phyloP scores from a whole-genome alignment of 2,113 vertebrate species.

The Maccullochella peelii region DNA sequence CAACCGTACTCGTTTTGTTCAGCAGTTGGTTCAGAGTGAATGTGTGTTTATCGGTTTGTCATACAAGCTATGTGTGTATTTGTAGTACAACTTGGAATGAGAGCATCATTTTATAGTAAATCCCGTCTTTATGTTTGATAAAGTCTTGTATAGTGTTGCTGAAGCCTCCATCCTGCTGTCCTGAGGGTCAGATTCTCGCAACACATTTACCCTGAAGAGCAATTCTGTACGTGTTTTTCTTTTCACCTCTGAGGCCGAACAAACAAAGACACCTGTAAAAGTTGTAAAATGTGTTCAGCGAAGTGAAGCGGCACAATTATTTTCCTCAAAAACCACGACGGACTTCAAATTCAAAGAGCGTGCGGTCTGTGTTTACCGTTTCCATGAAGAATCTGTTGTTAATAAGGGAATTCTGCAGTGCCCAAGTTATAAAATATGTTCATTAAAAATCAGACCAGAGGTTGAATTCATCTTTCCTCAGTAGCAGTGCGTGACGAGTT shows the following conservation, averaged over 20 bases:
- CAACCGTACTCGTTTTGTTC: conserved; percentile 36
- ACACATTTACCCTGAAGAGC: conserved; percentile 33
- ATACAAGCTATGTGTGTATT: conserved; percentile 14
- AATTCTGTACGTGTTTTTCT: neutral
- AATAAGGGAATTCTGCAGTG: neutral
- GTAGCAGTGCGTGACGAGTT: neutral
- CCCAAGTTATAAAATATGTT: neutral
- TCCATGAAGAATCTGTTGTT: neutral
- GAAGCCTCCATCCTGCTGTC: conserved; percentile 8
- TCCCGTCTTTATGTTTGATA: neutral
- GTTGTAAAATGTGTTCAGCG: neutral
- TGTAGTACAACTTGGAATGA: conserved; percentile 57
- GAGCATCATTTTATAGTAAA: neutral
- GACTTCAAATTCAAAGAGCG: neutral
- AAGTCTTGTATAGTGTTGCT: conserved; percentile 11
- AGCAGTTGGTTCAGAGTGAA: conserved; percentile 42
- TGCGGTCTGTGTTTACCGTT: neutral
- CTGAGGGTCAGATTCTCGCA: neutral
- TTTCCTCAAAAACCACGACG: too few relatives aligned
- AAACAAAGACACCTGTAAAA: neutral
- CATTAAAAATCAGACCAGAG: neutral
- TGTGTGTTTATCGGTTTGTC: conserved; percentile 3
- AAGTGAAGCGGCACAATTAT: neutral
- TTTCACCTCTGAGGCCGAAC: neutral
- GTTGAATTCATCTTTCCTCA: neutral